Base-by-base conservation (phyloP, 2,113 vertebrate species). In the Gasterosteus nipponicus region DNA sequence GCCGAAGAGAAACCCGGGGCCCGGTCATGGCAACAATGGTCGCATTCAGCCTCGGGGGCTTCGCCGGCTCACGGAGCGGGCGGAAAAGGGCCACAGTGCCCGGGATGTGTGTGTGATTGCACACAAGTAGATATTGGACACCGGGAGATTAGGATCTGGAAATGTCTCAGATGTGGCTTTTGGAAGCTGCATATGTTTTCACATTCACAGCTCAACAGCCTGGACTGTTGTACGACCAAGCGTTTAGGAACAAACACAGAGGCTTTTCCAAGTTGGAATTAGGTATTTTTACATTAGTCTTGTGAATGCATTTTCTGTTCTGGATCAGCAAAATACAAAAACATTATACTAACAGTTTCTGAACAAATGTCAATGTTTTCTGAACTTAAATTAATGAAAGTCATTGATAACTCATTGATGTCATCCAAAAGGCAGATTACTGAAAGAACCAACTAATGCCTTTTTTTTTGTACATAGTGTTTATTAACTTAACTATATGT, bases 91-190 rank as follows among this genome's bases (percentile, higher is more conserved):
- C 59, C 33, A 57, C 64, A 88, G 69, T 0, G 12, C 29, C 39
- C 15, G 56, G 76, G 80, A 77, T 77, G 82, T 87, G 82, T 78
- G 80, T 89, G 77, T 88, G 87, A 90, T 88, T 89, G 64, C 83
- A 71, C 73, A 78, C 75, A 84, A 89, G 76, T 72, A 78, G 71
- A 80, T 79, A 75, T 87, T 88, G 81, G 60, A 83, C 82, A 82
- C 81, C 12, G 33, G 76, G 74, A 87, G 89, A 88, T 90, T 87
- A 86, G 70, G 80, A 90, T 81, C 80, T 71, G 75, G 74, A 83
- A 87, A 87, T 76, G 75, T 73, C 57, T 90, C 73, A 80, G 86
- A 91, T 84, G 89, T 89, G 88, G 87, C 54, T 89, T 54, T 71
- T 86, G 76, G 79, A 80, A 71, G 72, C 51, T 11, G n/a, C 38